These are phyloP conservation scores for Rhabdomys pumilio DNA, from an alignment of 2,797 vertebrate genomes.

Conservation along the genomic window DNA sequence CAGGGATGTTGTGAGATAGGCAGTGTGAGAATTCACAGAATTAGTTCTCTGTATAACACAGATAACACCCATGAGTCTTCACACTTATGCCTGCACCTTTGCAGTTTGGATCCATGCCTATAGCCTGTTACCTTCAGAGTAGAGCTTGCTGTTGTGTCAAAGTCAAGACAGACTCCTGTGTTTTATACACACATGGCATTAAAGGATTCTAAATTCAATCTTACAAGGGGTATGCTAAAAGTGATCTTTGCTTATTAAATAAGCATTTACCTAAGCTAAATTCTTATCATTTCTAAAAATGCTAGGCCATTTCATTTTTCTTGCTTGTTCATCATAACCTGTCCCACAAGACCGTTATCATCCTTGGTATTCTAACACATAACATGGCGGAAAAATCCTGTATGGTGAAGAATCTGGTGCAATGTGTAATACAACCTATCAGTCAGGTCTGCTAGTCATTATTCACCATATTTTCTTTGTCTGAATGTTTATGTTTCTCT, in stretches of 20 bases:
- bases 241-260: slow-evolving; percentile 5
- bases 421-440: neutral
- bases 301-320: neutral
- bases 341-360: too few species aligned
- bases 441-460: neutral
- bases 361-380: neutral
- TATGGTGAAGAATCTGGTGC: neutral
- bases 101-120: neutral
- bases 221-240: neutral
- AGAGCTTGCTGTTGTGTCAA: neutral
- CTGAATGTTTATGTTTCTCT: neutral
- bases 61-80: neutral
- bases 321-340: neutral
- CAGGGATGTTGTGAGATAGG: neutral
- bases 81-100: neutral
- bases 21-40: neutral
- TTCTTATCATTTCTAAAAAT: neutral
- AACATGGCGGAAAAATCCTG: neutral
- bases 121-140: neutral
- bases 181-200: neutral
- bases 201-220: neutral
- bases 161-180: neutral
- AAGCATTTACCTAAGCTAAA: slow-evolving; percentile 3
- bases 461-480: neutral
- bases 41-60: neutral